Evolutionary conservation across 2,888 invertebrate species (phyloP), one percentile per base, ranked within the genome.

Genomic region (Octonoba sinensis): DNA sequence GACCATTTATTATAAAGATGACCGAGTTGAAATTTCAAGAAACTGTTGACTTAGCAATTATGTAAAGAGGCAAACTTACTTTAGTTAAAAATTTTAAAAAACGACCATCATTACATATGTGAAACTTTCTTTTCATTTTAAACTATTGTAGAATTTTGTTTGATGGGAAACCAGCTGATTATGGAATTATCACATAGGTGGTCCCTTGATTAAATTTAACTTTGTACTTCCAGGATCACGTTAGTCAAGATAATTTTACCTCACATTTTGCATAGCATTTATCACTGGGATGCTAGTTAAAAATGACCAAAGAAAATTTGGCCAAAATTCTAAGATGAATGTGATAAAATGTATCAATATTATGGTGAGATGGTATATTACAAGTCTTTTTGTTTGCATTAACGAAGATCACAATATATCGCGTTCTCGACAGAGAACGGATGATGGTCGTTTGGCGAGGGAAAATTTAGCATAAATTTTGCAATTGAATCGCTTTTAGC

Each of bases 381-480:
- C 44, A 56, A 56, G 56, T 44, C 18, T 62, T 22, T 51, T 27
- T 66, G 18, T 51, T 49, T n/a, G 15, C 27, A 24, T 67, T 22
- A 65, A 24, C 24, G 22, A 67, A 67, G 56, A 59, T 57, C 57
- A 70, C 57, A 59, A 59, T 57, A 36, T 56, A 18, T n/a, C 24
- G 36, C 56, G 27, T 44, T 44, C 20, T 46, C 59, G 36, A 46
- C 13, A 11, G 27, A 69, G 56, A 22, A 46, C 57, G 47, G 24
- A 22, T 65, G 79, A 79, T 79, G 79, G 79, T 79, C 79, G 79
- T 73, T 73, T 66, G 54, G 71, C 66, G 62, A 72, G 46, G 24
- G 54, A 62, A 72, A 62, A 72, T 27, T 24, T 36, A 24, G 44
- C 46, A 57, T 44, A 70, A 70, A 36, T 44, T 44, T 36, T 44